Conservation (phyloP, 2,113 vertebrate species). For the Abramis brama region DNA sequence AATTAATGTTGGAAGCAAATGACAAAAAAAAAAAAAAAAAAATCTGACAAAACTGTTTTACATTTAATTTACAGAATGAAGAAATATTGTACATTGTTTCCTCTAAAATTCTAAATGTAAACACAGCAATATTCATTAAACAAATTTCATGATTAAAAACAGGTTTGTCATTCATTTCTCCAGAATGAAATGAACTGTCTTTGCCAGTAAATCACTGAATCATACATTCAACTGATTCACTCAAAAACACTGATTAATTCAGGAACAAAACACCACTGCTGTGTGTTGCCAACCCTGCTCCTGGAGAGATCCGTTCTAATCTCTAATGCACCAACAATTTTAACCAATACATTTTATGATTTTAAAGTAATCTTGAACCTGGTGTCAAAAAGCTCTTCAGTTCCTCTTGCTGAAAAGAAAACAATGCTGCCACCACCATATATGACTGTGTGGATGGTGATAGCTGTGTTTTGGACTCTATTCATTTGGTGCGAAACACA, state of each 20-base stretch:
- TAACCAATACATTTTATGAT: not conserved
- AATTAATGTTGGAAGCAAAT: too few relatives aligned
- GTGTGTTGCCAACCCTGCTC: not conserved
- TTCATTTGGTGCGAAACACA: too few relatives aligned
- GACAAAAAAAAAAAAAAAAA: too few relatives aligned
- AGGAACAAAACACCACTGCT: not conserved
- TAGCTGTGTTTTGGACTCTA: too few relatives aligned
- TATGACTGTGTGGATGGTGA: too few relatives aligned
- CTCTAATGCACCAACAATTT: not conserved
- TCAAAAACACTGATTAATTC: not conserved
- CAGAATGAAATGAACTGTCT: not conserved
- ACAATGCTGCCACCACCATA: too few relatives aligned
- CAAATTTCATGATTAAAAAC: not conserved
- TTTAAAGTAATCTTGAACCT: not conserved
- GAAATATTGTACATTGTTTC: not conserved
- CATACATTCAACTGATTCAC: not conserved
- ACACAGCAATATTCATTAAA: not conserved
- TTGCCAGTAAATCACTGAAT: not conserved
- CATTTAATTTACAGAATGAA: not conserved
- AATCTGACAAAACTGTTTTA: too few relatives aligned
- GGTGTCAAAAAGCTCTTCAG: not conserved
- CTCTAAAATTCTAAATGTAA: not conserved
- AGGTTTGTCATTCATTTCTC: not conserved
- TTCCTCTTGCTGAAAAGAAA: not conserved
- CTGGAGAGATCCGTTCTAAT: not conserved